Conservation (phyloP, 2,888 invertebrate genomes). For the Sesia apiformis region DNA sequence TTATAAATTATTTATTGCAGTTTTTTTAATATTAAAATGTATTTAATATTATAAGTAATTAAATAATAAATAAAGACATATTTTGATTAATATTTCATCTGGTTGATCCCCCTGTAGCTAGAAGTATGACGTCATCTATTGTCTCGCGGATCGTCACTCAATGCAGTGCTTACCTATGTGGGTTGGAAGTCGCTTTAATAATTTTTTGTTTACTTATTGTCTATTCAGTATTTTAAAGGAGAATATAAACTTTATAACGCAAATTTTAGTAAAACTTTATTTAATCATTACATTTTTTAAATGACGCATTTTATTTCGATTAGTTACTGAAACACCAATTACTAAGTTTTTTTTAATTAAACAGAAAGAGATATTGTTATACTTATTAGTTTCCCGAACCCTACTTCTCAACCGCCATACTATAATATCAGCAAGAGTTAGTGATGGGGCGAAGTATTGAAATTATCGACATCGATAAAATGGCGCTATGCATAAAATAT, state of each 20-base stretch:
- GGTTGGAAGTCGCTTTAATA: background rate
- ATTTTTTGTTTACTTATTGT: background rate
- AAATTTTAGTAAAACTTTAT: background rate
- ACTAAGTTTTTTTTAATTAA: background rate
- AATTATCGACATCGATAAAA: conserved; percentile 29
- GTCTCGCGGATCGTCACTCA: conserved; percentile 16
- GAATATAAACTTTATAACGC: background rate
- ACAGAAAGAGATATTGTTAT: background rate
- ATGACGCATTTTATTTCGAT: background rate
- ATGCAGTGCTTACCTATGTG: background rate
- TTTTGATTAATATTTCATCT: no score
- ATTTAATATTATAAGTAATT: no score
- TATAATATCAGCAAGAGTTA: conserved; percentile 36
- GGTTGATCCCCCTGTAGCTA: conserved; percentile 8
- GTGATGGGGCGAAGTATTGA: conserved; percentile 24
- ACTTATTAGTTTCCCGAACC: conserved; percentile 10
- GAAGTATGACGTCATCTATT: conserved; percentile 46
- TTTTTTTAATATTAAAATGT: no score
- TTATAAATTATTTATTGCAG: no score
- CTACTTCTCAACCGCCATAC: conserved; percentile 25
- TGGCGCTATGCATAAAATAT: background rate
- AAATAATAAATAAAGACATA: no score
- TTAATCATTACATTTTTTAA: background rate
- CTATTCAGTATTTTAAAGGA: background rate
- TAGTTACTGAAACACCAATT: background rate